Base-by-base conservation (phyloP, 2,888 invertebrate species). In the Calephelis perditalis region DNA sequence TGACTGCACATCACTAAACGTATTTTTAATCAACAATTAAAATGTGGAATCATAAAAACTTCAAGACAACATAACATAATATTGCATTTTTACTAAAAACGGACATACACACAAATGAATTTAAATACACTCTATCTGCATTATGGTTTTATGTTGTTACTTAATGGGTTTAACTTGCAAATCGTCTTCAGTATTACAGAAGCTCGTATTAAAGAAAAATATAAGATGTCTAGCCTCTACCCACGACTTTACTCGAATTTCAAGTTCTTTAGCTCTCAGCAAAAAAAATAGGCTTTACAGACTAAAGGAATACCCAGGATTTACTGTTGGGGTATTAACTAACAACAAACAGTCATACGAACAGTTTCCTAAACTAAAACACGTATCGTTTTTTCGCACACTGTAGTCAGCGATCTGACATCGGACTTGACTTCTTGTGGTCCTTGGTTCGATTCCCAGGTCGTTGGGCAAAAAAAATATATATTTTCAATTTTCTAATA, bases 11-110 rank as follows among this genome's bases (percentile, higher is more conserved):
- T 54, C 59, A 45, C 45, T 45, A 59, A 12, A 55, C 45, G 45
- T 55, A 15, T 59, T 57, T 62, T 62, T 62, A 65, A 62, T 62
- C 59, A 60, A 58, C 61, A 59, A 65, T 65, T 65, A 62, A 59
- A 62, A 65, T 61, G 59, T 54, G 58, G 45, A 56, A 58, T 55
- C 61, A 61, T 65, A 65, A 62, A 62, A 62, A 62, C 57, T 26
- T 52, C 52, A 35, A 15, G 52, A 52, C 15, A 26, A 35, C 35
- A 52, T 52, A 52, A 52, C 52, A 35, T 35, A 26, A 52, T 52
- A 35, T 52, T 35, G 52, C 52, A 52, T 52, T 52, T 35, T 52
- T 52, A 15, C 52, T 52, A 52, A 52, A 52, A 52, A 52, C 10
- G 35, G 52, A 35, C 35, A 9, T 11, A 52, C 35, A 52, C 26